Percentiles rank a stretch among this genome's conserved stretches.
Conservation (phyloP, 2,888 invertebrate genomes). For the Agrypnus murinus region DNA sequence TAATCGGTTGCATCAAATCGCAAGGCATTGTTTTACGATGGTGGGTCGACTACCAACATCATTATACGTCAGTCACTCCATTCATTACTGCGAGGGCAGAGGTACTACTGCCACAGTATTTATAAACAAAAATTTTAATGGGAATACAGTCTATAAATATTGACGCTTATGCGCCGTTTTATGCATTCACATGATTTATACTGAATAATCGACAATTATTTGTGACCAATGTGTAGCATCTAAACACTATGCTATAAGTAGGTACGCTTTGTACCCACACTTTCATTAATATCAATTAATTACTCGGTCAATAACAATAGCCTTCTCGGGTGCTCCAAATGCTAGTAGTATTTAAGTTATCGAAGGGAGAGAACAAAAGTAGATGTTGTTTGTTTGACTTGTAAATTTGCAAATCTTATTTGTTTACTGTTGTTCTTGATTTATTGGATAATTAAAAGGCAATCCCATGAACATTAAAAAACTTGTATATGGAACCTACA, state of each 20-base stretch:
- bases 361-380: too few species aligned
- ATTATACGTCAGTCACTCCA: constrained; percentile 1
- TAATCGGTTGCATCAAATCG: constrained; percentile 9
- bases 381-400: too few species aligned
- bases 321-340: too few species aligned
- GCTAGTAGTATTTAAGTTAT: too few species aligned
- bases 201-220: background rate
- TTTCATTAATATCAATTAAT: too few species aligned
- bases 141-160: constrained; percentile 13
- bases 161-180: background rate
- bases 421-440: too few species aligned
- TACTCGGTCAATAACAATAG: too few species aligned
- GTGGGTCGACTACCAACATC: background rate
- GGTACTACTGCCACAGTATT: background rate
- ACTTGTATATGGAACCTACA: too few species aligned
- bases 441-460: too few species aligned
- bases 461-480: too few species aligned
- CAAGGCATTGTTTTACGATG: background rate
- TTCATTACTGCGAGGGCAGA: constrained; percentile 9
- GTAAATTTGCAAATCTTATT: too few species aligned
- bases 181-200: constrained; percentile 1
- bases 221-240: background rate
- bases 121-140: constrained; percentile 18
- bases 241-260: background rate
- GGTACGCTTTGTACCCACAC: too few species aligned